Conservation (phyloP, 2,113 vertebrate genomes). For the Eurystomus gularis region DNA sequence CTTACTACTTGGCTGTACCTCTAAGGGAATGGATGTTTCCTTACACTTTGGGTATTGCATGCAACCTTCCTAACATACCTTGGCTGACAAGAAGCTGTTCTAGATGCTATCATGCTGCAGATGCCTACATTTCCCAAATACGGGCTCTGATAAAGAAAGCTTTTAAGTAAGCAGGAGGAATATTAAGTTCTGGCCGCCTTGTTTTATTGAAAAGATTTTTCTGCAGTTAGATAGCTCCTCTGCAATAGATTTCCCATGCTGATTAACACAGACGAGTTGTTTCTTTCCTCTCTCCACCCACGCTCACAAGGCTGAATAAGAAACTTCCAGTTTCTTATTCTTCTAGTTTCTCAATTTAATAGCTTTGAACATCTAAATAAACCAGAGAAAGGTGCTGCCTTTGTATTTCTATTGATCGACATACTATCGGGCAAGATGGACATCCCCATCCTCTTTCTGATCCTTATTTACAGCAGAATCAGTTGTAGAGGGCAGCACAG, state of each 20-base stretch:
- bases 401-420: not conserved
- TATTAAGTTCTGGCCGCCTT: not conserved
- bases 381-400: not conserved
- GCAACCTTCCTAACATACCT: not conserved
- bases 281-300: not conserved
- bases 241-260: not conserved
- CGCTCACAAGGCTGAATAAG: not conserved
- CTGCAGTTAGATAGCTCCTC: not conserved
- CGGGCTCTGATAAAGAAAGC: not conserved
- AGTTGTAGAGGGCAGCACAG: not conserved
- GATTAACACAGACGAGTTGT: not conserved
- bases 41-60: not conserved
- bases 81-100: not conserved
- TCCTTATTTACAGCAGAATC: not conserved
- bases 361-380: not conserved
- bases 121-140: not conserved
- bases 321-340: not conserved
- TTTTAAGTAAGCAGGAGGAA: not conserved
- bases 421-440: not conserved
- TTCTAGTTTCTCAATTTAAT: not conserved
- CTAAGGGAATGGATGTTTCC: not conserved
- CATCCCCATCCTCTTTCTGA: not conserved
- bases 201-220: not conserved
- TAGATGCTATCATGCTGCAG: not conserved
- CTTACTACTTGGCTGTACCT: not conserved